Evolutionary conservation across 2,888 invertebrate genomes (phyloP), one percentile per base, ranked within the genome.

Genomic region (Bugulina stolonifera): DNA sequence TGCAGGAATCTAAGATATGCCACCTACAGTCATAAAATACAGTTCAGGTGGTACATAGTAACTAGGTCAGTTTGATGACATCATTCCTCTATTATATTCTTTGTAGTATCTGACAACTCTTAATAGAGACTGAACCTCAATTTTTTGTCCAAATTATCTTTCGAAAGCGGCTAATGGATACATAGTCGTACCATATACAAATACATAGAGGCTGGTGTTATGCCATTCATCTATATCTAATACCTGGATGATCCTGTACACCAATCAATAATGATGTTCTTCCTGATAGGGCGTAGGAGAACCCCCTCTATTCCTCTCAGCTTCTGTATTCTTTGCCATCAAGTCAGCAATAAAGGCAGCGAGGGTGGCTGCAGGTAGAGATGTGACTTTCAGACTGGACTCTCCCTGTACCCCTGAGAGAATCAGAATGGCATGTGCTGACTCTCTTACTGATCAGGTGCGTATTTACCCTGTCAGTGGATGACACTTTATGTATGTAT

Each of bases 401-500:
- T 88, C 93, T 0, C 96, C 96, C 1, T 93, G 94, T 0, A 94
- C 95, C 0, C 88, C 92, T 0, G 92, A 92, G 22, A 88, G 90
- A 73, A 94, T 97, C 78, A 88, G 94, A 71, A 90, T 93, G 89
- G 91, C 92, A 18, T 95, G 94, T 79, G 87, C 89, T 77, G 95
- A 96, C 83, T 86, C 89, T 64, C 75, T 80, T 71, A 73, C 74
- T 14, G 71, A 74, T 71, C 73, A 75, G 74, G 77, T 77, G 25
- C 5, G 27, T 23, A 57, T 10, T 43, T 43, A 5, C 18, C 5
- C 43, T 70, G 73, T n/a, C n/a, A n/a, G n/a, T n/a, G n/a, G n/a
- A n/a, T n/a, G n/a, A n/a, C n/a, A n/a, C n/a, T n/a, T n/a, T n/a
- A n/a, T n/a, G n/a, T n/a, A n/a, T n/a, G n/a, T n/a, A n/a, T n/a